phyloP scores from a whole-genome alignment of 2,113 vertebrate genomes.

The Tupaia chinensis region DNA sequence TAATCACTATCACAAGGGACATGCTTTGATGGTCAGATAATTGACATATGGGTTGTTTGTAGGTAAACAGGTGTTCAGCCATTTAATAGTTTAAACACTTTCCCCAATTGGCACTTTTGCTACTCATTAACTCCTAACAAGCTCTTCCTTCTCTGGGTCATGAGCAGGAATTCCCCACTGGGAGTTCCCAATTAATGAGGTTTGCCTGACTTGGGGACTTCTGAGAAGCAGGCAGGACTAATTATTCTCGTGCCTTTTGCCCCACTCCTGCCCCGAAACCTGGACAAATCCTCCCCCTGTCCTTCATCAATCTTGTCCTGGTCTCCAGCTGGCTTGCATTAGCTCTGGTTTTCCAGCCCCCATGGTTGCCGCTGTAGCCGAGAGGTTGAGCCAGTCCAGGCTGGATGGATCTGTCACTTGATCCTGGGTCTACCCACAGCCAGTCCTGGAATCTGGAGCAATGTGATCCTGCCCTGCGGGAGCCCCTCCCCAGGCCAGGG shows the following conservation, averaged over 20 bases:
- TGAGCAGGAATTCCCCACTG: conserved; percentile 69
- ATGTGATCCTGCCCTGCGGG: conserved; percentile 88
- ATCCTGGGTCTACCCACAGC: conserved; percentile 88
- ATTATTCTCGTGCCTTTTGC: conserved; percentile 57
- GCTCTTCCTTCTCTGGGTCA: conserved; percentile 74
- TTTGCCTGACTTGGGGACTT: conserved; percentile 61
- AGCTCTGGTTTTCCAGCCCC: conserved; percentile 91
- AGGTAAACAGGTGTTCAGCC: conserved; percentile 75
- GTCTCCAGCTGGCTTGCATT: conserved; percentile 92
- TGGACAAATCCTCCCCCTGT: conserved; percentile 86
- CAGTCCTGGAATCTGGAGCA: conserved; percentile 91
- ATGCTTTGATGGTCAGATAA: conserved; percentile 50
- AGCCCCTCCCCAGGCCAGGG: conserved; percentile 82
- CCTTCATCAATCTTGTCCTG: conserved; percentile 89
- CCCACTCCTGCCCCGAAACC: neutral
- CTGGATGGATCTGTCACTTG: conserved; percentile 93
- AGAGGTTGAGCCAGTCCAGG: conserved; percentile 86
- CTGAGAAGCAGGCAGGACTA: conserved; percentile 77
- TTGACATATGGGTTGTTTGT: conserved; percentile 76
- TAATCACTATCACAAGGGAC: conserved; percentile 43
- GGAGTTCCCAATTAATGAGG: conserved; percentile 78
- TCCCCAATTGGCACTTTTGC: conserved; percentile 61
- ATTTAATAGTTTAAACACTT: conserved; percentile 72
- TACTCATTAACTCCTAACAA: conserved; percentile 79
- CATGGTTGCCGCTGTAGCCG: conserved; percentile 84